Evolutionary conservation across 2,113 vertebrate genomes (phyloP).

Genomic region (Mohoua ochrocephala): DNA sequence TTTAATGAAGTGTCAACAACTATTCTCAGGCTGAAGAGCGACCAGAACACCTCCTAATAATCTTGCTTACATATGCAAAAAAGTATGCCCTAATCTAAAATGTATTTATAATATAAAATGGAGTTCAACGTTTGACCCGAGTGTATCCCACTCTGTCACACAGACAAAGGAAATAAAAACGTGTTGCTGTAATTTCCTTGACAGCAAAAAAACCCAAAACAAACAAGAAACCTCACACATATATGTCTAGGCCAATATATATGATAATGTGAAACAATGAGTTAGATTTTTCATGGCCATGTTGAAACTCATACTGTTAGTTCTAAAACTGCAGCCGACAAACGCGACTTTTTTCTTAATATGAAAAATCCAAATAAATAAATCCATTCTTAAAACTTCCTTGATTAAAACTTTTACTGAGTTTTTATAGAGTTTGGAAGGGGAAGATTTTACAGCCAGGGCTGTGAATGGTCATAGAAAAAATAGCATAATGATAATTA

Average conservation of each 20-base stretch:
- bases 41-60: conserved; percentile 22
- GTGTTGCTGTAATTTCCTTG: conserved; percentile 51
- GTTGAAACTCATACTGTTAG: conserved; percentile 22
- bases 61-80: conserved; percentile 39
- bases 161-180: conserved; percentile 54
- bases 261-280: conserved; percentile 49
- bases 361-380: not conserved
- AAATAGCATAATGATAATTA: not conserved
- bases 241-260: conserved; percentile 35
- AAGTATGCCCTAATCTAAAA: conserved; percentile 23
- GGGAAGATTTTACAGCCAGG: not conserved
- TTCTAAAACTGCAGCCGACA: not conserved
- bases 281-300: conserved; percentile 7
- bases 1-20: conserved; percentile 57
- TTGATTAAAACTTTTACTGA: not conserved
- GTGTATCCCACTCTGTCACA: not conserved
- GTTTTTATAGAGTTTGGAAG: not conserved
- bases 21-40: not conserved
- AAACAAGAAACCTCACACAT: conserved; percentile 50
- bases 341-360: not conserved
- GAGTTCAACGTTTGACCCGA: conserved; percentile 12
- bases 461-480: not conserved
- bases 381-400: not conserved
- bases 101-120: conserved; percentile 21
- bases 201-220: conserved; percentile 30